Percentiles rank a stretch among this genome's conserved stretches.
Evolutionary conservation across 2,113 vertebrate genomes (phyloP).

Genomic region (Vidua macroura): DNA sequence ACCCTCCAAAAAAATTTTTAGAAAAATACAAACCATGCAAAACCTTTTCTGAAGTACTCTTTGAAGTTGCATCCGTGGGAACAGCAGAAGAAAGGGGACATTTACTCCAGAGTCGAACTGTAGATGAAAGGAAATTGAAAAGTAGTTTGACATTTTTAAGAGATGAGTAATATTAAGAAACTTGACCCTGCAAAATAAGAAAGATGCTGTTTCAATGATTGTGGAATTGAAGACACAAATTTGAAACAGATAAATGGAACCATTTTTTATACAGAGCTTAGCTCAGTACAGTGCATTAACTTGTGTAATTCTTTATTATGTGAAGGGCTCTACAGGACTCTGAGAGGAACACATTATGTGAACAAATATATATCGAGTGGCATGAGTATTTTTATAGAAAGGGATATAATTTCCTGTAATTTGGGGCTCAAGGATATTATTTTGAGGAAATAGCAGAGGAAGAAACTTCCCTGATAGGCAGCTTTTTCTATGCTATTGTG

Average conservation of each 20-base stretch:
- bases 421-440: background rate
- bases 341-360: background rate
- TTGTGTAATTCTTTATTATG: background rate
- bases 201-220: background rate
- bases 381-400: background rate
- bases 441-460: background rate
- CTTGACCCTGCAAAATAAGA: background rate
- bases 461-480: background rate
- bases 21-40: background rate
- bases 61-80: conserved; percentile 4
- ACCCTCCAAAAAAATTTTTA: background rate
- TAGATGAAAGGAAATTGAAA: conserved; percentile 17
- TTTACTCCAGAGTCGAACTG: background rate
- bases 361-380: background rate
- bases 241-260: background rate
- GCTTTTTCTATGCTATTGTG: background rate
- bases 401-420: background rate
- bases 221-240: background rate
- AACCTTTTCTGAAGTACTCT: background rate
- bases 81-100: background rate
- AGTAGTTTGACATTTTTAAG: conserved; percentile 6
- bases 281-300: background rate
- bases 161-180: background rate
- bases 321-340: background rate
- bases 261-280: background rate